Evolutionary conservation across 2,113 vertebrate species (phyloP), one percentile per base, ranked within the genome.

Genomic region (Procavia capensis): DNA sequence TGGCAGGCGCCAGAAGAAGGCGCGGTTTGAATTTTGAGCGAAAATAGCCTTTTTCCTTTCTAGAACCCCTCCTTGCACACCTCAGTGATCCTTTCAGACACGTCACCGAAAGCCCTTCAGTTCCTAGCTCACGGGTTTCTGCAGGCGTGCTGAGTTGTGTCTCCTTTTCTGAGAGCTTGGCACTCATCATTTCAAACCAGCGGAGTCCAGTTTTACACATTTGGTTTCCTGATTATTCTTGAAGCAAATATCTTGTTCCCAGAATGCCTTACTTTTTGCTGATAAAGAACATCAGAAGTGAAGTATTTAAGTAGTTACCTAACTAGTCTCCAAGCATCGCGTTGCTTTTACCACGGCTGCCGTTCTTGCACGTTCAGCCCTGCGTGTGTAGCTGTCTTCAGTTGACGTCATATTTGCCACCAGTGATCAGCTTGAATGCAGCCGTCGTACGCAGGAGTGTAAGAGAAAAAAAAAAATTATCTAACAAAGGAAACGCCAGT

Each of bases 331-430:
- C 4, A 34, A 13, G n/a, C n/a, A n/a, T n/a, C n/a, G n/a, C n/a
- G n/a, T n/a, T n/a, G n/a, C n/a, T 64, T 20, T n/a, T 34, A 0
- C 6, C 57, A 2, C 6, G 14, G 20, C 25, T 59, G 19, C 5
- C 11, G 17, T 6, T 3, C 9, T 27, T 54, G 16, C 6, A 2
- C 5, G 11, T 10, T 36, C 14, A 5, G 34, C 17, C 29, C 5
- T 66, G 19, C n/a, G n/a, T 16, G 19, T 3, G 45, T 59, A n/a
- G 8, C 9, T 31, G 14, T 34, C 36, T 41, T 45, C 57, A 22
- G 1, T 8, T 2, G 9, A 31, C 6, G 13, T 19, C 36, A 16
- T 5, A 75, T 31, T 25, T 34, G 66, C 25, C 0, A 0, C 20
- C 36, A 29, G 22, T 4, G 19, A 0, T 57, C 8, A 3, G 10